phyloP scores from a whole-genome alignment of 2,113 vertebrate species.

The Centropus bengalensis region DNA sequence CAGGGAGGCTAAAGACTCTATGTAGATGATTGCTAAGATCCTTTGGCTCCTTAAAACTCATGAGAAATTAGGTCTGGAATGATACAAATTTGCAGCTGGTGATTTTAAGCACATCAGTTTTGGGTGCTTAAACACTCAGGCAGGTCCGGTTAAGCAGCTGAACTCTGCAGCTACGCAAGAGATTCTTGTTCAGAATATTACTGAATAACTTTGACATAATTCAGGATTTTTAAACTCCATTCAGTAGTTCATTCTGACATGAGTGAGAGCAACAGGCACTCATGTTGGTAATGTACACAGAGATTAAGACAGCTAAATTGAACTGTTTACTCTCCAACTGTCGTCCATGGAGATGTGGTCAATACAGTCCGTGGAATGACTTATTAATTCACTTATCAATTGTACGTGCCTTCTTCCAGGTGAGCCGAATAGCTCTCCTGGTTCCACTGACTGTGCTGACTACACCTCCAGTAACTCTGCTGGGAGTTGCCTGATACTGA shows the following conservation, averaged over 20 bases:
- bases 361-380: neutral
- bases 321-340: neutral
- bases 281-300: neutral
- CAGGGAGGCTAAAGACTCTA: neutral
- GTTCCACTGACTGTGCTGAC: neutral
- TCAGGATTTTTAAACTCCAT: neutral
- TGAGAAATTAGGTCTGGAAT: neutral
- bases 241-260: slow-evolving; percentile 1
- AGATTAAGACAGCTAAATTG: slow-evolving; percentile 2
- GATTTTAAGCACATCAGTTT: neutral
- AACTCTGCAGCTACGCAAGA: neutral
- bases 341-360: neutral
- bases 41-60: neutral
- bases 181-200: neutral
- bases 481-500: neutral
- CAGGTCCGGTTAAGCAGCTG: neutral
- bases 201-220: neutral
- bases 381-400: neutral
- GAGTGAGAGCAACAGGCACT: neutral
- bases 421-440: neutral
- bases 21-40: neutral
- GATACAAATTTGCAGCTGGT: neutral
- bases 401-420: neutral
- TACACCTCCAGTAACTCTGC: neutral
- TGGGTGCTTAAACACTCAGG: neutral